Evolutionary conservation across 2,113 vertebrate genomes (phyloP).

Genomic region (Aegypius monachus): DNA sequence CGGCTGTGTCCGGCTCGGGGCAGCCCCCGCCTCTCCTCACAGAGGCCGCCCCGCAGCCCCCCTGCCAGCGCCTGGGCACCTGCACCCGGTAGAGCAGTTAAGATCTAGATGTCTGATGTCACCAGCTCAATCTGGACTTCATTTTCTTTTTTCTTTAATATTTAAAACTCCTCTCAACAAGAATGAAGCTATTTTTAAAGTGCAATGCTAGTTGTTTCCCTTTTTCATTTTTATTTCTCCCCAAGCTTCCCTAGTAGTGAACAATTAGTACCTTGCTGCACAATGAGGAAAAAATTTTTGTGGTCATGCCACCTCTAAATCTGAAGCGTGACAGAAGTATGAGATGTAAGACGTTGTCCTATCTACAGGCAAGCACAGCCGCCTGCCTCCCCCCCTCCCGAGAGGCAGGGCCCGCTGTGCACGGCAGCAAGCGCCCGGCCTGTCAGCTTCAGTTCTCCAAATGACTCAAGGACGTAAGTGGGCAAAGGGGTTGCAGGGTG

Average conservation of each 20-base stretch:
- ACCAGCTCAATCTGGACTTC: neutral
- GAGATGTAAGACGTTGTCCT: neutral
- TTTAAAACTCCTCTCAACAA: neutral
- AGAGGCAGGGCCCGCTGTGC: too few species aligned
- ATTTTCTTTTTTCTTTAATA: neutral
- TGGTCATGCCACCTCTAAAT: neutral
- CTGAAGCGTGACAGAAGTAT: rapidly evolving
- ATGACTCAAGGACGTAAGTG: neutral
- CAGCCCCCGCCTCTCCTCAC: rapidly evolving
- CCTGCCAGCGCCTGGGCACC: neutral
- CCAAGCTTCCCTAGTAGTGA: neutral
- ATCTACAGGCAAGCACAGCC: neutral
- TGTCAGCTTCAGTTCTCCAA: neutral
- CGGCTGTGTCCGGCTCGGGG: rapidly evolving
- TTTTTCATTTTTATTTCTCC: neutral
- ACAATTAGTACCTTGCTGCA: neutral
- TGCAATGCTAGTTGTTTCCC: rapidly evolving
- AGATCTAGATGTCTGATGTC: neutral
- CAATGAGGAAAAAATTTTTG: rapidly evolving
- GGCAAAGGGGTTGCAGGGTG: neutral
- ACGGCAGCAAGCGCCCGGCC: rapidly evolving
- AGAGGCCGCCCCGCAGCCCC: rapidly evolving
- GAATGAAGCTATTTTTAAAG: rapidly evolving
- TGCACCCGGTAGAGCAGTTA: rapidly evolving
- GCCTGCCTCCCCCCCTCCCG: neutral